A percentile compares a stretch with the other conserved stretches of the same genome.
phyloP scores from a whole-genome alignment of 2,797 vertebrate species.

The Mus minutoides region DNA sequence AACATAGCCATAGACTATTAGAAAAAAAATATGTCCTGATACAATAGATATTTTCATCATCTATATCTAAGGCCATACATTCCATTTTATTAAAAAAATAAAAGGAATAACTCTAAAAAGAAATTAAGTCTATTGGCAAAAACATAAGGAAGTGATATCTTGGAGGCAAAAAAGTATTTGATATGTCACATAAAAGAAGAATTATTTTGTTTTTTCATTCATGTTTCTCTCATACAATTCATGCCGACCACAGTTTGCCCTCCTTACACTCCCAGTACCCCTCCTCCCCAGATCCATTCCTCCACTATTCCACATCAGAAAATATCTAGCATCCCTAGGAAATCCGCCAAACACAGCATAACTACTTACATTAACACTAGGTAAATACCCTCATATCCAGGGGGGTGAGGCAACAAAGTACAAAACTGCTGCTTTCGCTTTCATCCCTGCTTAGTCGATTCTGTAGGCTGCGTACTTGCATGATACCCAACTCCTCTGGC shows the following conservation, averaged over 20 bases:
- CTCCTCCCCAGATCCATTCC: background rate
- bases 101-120: background rate
- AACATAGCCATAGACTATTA: background rate
- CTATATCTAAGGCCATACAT: background rate
- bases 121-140: background rate
- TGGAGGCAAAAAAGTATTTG: background rate
- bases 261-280: background rate
- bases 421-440: background rate
- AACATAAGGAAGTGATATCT: background rate
- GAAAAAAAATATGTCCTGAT: background rate
- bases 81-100: slow-evolving; percentile 46
- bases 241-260: background rate
- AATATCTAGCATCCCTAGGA: background rate
- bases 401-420: too few species aligned
- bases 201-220: background rate
- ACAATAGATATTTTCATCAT: background rate
- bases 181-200: background rate
- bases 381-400: background rate
- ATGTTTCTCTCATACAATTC: background rate
- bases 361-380: too few species aligned
- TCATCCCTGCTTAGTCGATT: background rate
- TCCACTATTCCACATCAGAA: background rate
- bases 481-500: background rate
- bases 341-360: background rate
- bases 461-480: background rate